These are phyloP conservation scores for Ophiodon elongatus DNA, from an alignment of 2,113 vertebrate genomes.

Conservation along the genomic window DNA sequence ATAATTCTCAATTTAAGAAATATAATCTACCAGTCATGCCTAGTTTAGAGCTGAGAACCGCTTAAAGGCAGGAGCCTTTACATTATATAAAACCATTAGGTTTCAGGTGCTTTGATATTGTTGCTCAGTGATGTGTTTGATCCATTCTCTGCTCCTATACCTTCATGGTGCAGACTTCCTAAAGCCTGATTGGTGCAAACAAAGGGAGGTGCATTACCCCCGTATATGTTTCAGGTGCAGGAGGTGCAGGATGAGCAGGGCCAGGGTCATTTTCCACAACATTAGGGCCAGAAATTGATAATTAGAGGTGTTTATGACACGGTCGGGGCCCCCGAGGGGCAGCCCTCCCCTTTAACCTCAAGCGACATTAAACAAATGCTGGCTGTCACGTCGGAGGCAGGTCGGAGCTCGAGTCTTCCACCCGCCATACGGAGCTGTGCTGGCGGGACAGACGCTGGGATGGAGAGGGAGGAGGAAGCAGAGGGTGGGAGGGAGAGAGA, in stretches of 20 bases:
- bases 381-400: constrained; percentile 81
- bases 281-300: constrained; percentile 84
- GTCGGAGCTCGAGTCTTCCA: constrained; percentile 73
- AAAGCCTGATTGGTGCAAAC: constrained; percentile 33
- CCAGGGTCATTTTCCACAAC: constrained; percentile 83
- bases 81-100: constrained; percentile 22
- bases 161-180: constrained; percentile 4
- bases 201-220: constrained; percentile 26
- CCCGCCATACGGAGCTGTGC: constrained; percentile 79
- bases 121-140: constrained; percentile 45
- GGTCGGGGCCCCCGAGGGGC: constrained; percentile 69
- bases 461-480: constrained; percentile 70
- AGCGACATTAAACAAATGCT: constrained; percentile 87
- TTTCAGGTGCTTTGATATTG: constrained; percentile 27
- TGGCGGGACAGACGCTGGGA: constrained; percentile 78
- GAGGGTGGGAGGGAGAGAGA: constrained; percentile 61
- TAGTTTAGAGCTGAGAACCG: constrained; percentile 47
- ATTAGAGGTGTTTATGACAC: constrained; percentile 85
- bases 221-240: constrained; percentile 70
- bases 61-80: constrained; percentile 31
- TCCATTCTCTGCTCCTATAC: not conserved
- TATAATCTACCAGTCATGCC: constrained; percentile 42
- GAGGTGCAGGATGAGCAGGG: constrained; percentile 64
- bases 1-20: constrained; percentile 61
- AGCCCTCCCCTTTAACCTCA: constrained; percentile 86